These are phyloP conservation scores for Pipa parva DNA, from an alignment of 2,113 vertebrate genomes.

Conservation along the genomic window DNA sequence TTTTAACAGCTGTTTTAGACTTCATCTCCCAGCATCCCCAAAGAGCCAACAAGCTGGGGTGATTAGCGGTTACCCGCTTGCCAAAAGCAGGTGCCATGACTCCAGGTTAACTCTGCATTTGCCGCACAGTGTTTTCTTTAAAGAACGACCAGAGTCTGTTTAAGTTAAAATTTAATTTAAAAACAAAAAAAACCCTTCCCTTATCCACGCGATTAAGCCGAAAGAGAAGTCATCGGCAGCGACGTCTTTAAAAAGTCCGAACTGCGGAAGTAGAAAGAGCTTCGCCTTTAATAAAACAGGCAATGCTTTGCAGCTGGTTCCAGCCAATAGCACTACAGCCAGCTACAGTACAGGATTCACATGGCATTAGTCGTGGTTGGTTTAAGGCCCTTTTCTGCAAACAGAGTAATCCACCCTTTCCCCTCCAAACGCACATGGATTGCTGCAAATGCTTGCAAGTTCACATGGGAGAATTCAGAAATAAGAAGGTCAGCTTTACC, in stretches of 20 bases:
- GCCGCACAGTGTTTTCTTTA: too few relatives aligned
- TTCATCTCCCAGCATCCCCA: too few relatives aligned
- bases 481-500: slow-evolving; percentile 60
- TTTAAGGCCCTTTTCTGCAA: slow-evolving; percentile 43
- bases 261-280: too few relatives aligned
- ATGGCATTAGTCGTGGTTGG: slow-evolving; percentile 12
- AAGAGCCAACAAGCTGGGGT: too few relatives aligned
- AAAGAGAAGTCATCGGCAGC: too few relatives aligned
- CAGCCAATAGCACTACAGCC: neutral
- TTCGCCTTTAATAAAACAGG: neutral
- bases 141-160: too few relatives aligned
- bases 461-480: neutral
- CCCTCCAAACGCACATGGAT: neutral
- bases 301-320: neutral
- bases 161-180: neutral
- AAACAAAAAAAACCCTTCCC: neutral
- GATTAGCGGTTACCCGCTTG: too few relatives aligned
- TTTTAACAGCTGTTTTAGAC: too few relatives aligned
- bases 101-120: too few relatives aligned
- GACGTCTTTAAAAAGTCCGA: too few relatives aligned
- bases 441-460: neutral
- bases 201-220: too few relatives aligned
- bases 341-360: slow-evolving; percentile 42
- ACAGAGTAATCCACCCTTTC: slow-evolving; percentile 28
- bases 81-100: too few relatives aligned